Evolutionary conservation across 2,797 vertebrate species (phyloP).

Genomic region (Darevskia mixta): DNA sequence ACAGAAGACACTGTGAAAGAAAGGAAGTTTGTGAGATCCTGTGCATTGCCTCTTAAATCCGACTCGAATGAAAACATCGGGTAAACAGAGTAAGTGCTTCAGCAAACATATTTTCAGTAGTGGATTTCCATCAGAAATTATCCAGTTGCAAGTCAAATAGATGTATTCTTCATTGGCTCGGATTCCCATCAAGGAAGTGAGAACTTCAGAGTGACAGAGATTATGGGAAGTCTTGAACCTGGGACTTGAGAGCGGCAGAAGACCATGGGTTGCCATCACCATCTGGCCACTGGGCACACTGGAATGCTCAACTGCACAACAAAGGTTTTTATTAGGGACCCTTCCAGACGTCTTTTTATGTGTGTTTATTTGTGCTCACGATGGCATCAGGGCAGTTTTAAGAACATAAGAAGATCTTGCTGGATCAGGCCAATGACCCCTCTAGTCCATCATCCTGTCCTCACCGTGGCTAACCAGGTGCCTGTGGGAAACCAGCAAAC

Average conservation of each 20-base stretch:
- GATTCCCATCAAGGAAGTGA: background rate
- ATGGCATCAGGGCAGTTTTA: too few relatives aligned
- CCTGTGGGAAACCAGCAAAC: too few relatives aligned
- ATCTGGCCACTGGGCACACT: background rate
- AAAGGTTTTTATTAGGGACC: background rate
- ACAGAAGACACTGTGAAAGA: slow-evolving; percentile 7
- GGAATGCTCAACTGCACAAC: background rate
- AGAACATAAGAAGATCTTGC: too few relatives aligned
- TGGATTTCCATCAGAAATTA: slow-evolving; percentile 29
- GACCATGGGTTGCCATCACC: background rate
- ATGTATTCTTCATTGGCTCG: slow-evolving; percentile 46
- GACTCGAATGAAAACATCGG: slow-evolving; percentile 46
- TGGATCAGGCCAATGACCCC: too few relatives aligned
- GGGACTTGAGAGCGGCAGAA: background rate
- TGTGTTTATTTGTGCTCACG: too few relatives aligned
- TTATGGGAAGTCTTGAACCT: background rate
- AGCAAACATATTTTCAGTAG: slow-evolving; percentile 32
- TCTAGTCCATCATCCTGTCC: too few relatives aligned
- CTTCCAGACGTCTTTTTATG: too few relatives aligned
- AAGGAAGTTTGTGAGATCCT: slow-evolving; percentile 27
- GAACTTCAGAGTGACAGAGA: background rate
- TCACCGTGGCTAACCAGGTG: too few relatives aligned
- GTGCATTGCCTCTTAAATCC: slow-evolving; percentile 47
- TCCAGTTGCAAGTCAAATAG: slow-evolving; percentile 48
- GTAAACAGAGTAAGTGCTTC: slow-evolving; percentile 53